A percentile compares a stretch with the other conserved stretches of the same genome.
These are phyloP conservation scores for Sepiola atlantica DNA, from an alignment of 2,888 invertebrate species.

Conservation along the genomic window DNA sequence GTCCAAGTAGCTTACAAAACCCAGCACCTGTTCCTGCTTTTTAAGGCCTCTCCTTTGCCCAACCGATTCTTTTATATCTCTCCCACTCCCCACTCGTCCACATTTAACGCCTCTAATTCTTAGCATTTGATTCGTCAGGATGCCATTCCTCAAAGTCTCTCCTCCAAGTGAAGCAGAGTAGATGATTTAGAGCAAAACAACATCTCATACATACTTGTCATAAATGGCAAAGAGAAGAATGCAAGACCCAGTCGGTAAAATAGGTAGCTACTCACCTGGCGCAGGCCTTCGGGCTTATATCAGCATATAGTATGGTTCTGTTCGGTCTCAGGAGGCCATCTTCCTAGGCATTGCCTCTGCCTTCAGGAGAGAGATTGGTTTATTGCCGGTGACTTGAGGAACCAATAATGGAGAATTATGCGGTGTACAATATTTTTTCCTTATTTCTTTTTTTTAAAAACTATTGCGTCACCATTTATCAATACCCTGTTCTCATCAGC, in stretches of 20 bases:
- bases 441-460: no score
- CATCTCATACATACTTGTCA: background rate
- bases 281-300: no score
- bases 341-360: no score
- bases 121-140: background rate
- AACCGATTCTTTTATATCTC: background rate
- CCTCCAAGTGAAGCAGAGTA: background rate
- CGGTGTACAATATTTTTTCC: no score
- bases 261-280: background rate
- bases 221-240: background rate
- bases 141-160: background rate
- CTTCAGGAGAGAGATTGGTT: no score
- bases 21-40: conserved; percentile 5
- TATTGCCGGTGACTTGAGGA: no score
- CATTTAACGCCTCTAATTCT: background rate
- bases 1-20: background rate
- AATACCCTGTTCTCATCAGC: no score
- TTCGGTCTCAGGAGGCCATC: no score
- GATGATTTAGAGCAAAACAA: background rate
- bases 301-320: no score
- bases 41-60: background rate
- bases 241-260: background rate
- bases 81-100: background rate
- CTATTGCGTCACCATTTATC: no score
- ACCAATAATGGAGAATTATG: no score